Evolutionary conservation across 2,888 invertebrate species (phyloP), one percentile per base, ranked within the genome.

Genomic region (Oscheius sp.): DNA sequence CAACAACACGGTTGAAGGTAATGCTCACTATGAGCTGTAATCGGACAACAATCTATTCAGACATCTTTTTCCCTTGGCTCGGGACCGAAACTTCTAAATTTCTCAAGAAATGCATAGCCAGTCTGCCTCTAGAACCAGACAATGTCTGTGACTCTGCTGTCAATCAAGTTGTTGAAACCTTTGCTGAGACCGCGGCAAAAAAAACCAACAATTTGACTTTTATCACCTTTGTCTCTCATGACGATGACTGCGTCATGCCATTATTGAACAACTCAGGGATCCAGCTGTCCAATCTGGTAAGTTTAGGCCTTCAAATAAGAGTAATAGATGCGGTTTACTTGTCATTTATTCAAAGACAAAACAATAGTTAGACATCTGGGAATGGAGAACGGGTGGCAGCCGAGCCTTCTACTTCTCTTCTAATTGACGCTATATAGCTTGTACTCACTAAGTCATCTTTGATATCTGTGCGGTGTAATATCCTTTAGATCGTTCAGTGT

Each of bases 41-140:
- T 21, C 21, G 10, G 11, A 21, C 1, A 47, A 7, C 2, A 4
- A 48, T 3, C n/a, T 47, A 29, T 60, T 21, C 33, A 74, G 74
- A 66, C 21, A 29, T 74, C 11, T 58, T 48, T 7, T 48, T 74
- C 1, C 74, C 74, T 10, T 74, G 74, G 74, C 58, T 74, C 1
- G 74, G 74, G 21, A 51, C 37, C n/a, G 59, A 58, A 35, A 68
- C 74, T 13, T 29, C 32, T 2, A 58, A 35, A 35, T 74, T 74
- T 32, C 21, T 74, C n/a, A 48, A 48, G 11, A 74, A 57, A 13
- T 74, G 74, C 51, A 74, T 74, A 21, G 29, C 13, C 10, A 42
- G 53, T 9, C 57, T 74, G 11, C 59, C 70, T 2, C 9, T 59
- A 1, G 29, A n/a, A 11, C 42, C 11, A n/a, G 68, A 68, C 2